Percentiles rank a stretch among this genome's conserved stretches.
These are phyloP conservation scores for Lochmaea crataegi DNA, from an alignment of 2,888 invertebrate species.

Conservation along the genomic window DNA sequence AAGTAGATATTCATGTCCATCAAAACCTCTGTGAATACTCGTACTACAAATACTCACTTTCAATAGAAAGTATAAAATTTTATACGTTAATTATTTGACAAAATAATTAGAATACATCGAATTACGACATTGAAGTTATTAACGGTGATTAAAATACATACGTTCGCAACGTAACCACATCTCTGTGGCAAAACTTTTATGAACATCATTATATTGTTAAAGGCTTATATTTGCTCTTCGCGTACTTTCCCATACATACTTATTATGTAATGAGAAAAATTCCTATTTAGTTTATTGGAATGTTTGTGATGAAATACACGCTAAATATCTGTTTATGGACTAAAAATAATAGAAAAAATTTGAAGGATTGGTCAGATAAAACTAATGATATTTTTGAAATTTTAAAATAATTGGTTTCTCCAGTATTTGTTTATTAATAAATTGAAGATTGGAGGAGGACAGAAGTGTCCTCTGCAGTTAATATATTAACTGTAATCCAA, in stretches of 20 bases:
- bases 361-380: no score
- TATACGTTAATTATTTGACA: background rate
- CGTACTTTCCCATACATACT: slow-evolving; percentile 11
- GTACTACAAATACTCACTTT: background rate
- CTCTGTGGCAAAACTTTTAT: slow-evolving; percentile 6
- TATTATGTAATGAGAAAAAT: slow-evolving; percentile 9
- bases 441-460: no score
- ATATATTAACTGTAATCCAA: no score
- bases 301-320: background rate
- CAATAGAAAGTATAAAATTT: background rate
- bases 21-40: background rate
- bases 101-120: background rate
- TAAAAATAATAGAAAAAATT: background rate
- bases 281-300: slow-evolving; percentile 5
- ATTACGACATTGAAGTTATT: background rate
- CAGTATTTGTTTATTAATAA: no score
- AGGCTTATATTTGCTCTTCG: slow-evolving; percentile 1
- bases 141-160: background rate
- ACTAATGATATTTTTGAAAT: no score
- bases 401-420: no score
- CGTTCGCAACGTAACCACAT: background rate
- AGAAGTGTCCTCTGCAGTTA: no score
- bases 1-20: background rate
- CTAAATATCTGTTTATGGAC: background rate
- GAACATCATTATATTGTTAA: background rate